Conservation (phyloP, 2,113 vertebrate genomes). For the Eulemur rufifrons region DNA sequence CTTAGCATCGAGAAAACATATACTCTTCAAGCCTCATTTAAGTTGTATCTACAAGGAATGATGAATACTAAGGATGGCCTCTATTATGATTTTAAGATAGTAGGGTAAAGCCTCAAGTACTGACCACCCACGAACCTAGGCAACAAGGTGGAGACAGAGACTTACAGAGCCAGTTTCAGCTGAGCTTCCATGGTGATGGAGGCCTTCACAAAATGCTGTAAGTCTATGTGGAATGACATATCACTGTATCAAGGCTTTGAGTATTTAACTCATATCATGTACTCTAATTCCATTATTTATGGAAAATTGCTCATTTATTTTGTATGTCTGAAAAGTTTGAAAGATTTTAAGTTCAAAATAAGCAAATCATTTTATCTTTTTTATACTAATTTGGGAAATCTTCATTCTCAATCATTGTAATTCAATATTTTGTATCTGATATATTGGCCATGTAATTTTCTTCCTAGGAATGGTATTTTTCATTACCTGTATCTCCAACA, state of each 20-base stretch:
- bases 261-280: neutral
- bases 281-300: too few species aligned
- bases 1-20: slow-evolving; percentile 38
- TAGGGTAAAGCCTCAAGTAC: neutral
- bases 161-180: neutral
- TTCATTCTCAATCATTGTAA: neutral
- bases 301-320: neutral
- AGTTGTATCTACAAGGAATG: slow-evolving; percentile 65
- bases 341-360: neutral
- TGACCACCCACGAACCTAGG: slow-evolving; percentile 53
- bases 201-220: neutral
- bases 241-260: neutral
- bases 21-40: slow-evolving; percentile 72
- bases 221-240: neutral
- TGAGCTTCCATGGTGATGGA: neutral
- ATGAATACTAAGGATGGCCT: slow-evolving; percentile 40
- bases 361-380: neutral
- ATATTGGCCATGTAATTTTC: neutral
- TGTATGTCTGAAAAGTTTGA: neutral
- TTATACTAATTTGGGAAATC: neutral
- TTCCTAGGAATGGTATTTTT: neutral
- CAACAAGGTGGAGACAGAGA: neutral
- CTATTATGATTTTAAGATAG: slow-evolving; percentile 54
- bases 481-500: neutral
- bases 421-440: neutral